Evolutionary conservation across 2,888 invertebrate genomes (phyloP).

Genomic region (Cepaea hortensis): DNA sequence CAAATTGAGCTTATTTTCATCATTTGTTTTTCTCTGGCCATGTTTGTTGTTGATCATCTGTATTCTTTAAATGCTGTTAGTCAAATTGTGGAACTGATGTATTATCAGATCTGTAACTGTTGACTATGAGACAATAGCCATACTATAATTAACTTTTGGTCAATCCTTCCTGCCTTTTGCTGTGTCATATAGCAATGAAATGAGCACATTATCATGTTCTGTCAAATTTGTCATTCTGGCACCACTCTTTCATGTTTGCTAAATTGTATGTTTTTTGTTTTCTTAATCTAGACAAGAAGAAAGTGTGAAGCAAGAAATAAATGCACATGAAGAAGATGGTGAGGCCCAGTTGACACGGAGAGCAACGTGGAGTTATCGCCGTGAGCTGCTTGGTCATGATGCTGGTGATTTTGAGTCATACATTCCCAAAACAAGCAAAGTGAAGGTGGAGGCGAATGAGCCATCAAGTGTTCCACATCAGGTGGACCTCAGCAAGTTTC

Average conservation of each 20-base stretch:
- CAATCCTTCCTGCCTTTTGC: too few relatives aligned
- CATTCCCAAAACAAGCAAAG: slow-evolving; percentile 24
- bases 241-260: not conserved
- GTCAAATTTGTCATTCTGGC: too few relatives aligned
- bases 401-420: slow-evolving; percentile 45
- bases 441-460: not conserved
- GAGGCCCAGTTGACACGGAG: slow-evolving; percentile 32
- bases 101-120: too few relatives aligned
- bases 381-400: slow-evolving; percentile 37
- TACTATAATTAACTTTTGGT: too few relatives aligned
- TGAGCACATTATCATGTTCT: too few relatives aligned
- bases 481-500: slow-evolving; percentile 41
- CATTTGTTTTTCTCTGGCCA: too few relatives aligned
- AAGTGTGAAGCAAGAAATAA: not conserved
- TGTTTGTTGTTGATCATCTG: too few relatives aligned
- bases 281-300: not conserved
- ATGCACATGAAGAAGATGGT: slow-evolving; percentile 6
- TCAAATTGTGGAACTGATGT: too few relatives aligned
- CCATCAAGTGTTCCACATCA: not conserved
- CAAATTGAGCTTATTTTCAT: too few relatives aligned
- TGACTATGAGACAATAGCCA: too few relatives aligned
- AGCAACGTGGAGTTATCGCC: slow-evolving; percentile 53
- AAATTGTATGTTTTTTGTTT: not conserved
- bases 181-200: too few relatives aligned
- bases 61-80: too few relatives aligned